Evolutionary conservation across 2,888 invertebrate species (phyloP).

Genomic region (Plebejus argus): DNA sequence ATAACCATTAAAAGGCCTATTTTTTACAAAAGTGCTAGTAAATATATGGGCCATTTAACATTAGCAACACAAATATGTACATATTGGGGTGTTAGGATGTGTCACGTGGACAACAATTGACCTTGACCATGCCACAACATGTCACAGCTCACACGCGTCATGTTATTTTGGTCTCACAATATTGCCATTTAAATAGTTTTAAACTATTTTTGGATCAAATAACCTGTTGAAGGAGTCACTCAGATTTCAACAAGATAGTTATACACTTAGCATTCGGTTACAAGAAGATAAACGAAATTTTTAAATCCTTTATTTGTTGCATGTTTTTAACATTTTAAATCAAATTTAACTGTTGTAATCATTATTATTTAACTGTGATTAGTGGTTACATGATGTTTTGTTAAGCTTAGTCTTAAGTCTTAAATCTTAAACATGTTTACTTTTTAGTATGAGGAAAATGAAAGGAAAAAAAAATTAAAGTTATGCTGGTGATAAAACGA

Average conservation of each 20-base stretch:
- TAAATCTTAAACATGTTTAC: no score
- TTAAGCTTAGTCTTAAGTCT: no score
- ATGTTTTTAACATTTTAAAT: no score
- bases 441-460: background rate
- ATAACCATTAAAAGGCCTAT: background rate
- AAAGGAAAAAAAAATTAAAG: background rate
- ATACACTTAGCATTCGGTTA: background rate
- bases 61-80: background rate
- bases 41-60: background rate
- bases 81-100: background rate
- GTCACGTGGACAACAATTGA: background rate
- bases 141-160: background rate
- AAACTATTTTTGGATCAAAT: background rate
- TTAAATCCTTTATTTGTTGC: background rate
- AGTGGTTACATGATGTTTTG: no score
- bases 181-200: background rate
- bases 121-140: background rate
- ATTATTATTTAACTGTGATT: no score
- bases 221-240: background rate
- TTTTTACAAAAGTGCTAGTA: background rate
- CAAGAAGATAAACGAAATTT: background rate
- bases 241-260: background rate
- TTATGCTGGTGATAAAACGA: background rate
- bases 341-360: no score
- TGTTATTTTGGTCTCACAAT: background rate